A percentile compares a stretch with the other conserved stretches of the same genome.
phyloP scores from a whole-genome alignment of 1,140 invertebrate genomes.

The Temnothorax curvispinosus region DNA sequence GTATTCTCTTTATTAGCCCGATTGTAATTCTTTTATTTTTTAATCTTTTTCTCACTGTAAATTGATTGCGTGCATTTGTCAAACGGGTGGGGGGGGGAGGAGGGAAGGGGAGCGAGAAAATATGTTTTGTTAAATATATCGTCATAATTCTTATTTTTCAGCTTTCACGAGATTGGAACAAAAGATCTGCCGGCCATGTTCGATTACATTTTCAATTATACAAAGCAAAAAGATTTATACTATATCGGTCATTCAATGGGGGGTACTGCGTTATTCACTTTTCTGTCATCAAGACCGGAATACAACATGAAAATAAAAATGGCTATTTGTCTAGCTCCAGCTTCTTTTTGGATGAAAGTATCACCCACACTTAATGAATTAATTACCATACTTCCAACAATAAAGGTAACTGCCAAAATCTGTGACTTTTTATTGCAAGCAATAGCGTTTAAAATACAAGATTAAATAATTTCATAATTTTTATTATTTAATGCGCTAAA shows the following conservation, averaged over 20 bases:
- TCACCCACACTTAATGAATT: background rate
- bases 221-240: conserved; percentile 18
- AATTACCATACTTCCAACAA: background rate
- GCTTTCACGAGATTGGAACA: conserved; percentile 55
- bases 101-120: background rate
- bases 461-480: background rate
- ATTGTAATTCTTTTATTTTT: too few relatives aligned
- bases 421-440: conserved; percentile 15
- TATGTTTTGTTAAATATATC: background rate
- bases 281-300: conserved; percentile 79
- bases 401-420: conserved; percentile 20
- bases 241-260: conserved; percentile 63
- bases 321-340: conserved; percentile 87
- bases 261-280: background rate
- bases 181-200: conserved; percentile 39
- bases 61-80: background rate
- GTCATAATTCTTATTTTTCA: conserved; percentile 40
- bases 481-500: too few relatives aligned
- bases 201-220: conserved; percentile 54
- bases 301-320: conserved; percentile 86
- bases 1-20: too few relatives aligned
- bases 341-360: conserved; percentile 77
- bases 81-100: background rate
- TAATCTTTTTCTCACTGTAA: too few relatives aligned
- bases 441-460: background rate